These are phyloP conservation scores for Dendronephthya gigantea DNA, from an alignment of 64 coral and sea anemone species.

Conservation along the genomic window DNA sequence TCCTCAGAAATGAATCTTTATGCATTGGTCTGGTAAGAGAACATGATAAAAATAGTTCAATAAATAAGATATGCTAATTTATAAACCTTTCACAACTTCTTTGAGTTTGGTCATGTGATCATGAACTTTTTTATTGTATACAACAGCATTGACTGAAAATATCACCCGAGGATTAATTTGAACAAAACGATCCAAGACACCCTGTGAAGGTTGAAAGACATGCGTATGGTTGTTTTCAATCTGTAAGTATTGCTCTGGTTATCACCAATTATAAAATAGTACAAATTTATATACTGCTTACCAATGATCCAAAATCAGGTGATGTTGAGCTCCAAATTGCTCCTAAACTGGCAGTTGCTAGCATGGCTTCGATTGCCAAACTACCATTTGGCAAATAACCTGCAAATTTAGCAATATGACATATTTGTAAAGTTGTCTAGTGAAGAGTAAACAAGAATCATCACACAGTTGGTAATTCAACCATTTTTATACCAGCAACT, in stretches of 20 bases:
- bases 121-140: slow-evolving; percentile 79
- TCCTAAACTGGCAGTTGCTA: slow-evolving; percentile 80
- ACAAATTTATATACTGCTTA: too few relatives aligned
- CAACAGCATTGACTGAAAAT: slow-evolving; percentile 91
- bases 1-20: too few relatives aligned
- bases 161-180: slow-evolving; percentile 89
- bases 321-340: slow-evolving; percentile 99
- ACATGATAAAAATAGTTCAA: background rate
- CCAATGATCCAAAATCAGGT: slow-evolving; percentile 84
- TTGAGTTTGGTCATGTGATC: slow-evolving; percentile 63
- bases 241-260: too few relatives aligned
- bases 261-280: too few relatives aligned
- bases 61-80: background rate
- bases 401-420: slow-evolving; percentile 20
- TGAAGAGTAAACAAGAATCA: too few relatives aligned
- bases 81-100: slow-evolving; percentile 68
- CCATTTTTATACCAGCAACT: slow-evolving; percentile 55
- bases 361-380: slow-evolving; percentile 78
- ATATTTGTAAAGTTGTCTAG: too few relatives aligned
- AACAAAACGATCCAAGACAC: slow-evolving; percentile 78
- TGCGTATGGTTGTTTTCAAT: background rate
- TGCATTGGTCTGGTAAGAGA: too few relatives aligned
- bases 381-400: slow-evolving; percentile 96
- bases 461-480: background rate
- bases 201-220: slow-evolving; percentile 23